A percentile compares a stretch with the other conserved stretches of the same genome.
phyloP scores from a whole-genome alignment of 2,888 invertebrate genomes.

The Polyploca ridens region DNA sequence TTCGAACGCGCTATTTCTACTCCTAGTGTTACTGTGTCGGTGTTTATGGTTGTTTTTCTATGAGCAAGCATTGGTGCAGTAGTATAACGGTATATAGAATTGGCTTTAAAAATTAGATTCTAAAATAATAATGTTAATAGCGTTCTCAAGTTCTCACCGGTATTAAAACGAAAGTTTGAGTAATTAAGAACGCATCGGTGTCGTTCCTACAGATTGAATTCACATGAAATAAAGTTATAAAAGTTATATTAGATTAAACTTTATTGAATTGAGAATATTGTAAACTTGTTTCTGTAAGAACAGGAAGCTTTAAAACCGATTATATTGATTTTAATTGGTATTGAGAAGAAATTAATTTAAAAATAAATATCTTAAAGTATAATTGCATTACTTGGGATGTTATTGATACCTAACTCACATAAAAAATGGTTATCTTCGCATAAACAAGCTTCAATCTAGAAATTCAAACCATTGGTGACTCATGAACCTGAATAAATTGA shows the following conservation, averaged over 20 bases:
- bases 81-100: slow-evolving; percentile 27
- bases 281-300: slow-evolving; percentile 3
- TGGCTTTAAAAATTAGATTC: slow-evolving; percentile 5
- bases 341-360: background rate
- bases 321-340: slow-evolving; percentile 1
- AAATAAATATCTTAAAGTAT: background rate
- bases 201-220: slow-evolving; percentile 9
- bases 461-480: no score
- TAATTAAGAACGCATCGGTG: slow-evolving; percentile 13
- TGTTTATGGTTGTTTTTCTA: slow-evolving; percentile 44
- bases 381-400: no score
- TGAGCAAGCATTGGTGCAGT: slow-evolving; percentile 21
- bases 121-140: slow-evolving; percentile 12
- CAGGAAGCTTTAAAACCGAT: background rate
- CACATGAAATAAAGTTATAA: slow-evolving; percentile 20
- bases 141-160: slow-evolving; percentile 11
- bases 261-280: slow-evolving; percentile 13
- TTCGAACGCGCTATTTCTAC: slow-evolving; percentile 72
- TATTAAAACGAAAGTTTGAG: background rate
- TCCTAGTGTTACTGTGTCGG: slow-evolving; percentile 70
- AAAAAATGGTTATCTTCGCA: background rate
- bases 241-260: slow-evolving; percentile 11
- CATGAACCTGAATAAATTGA: background rate
- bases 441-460: background rate
- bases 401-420: background rate